phyloP scores from a whole-genome alignment of 2,888 invertebrate species.

The Acleris cristana region DNA sequence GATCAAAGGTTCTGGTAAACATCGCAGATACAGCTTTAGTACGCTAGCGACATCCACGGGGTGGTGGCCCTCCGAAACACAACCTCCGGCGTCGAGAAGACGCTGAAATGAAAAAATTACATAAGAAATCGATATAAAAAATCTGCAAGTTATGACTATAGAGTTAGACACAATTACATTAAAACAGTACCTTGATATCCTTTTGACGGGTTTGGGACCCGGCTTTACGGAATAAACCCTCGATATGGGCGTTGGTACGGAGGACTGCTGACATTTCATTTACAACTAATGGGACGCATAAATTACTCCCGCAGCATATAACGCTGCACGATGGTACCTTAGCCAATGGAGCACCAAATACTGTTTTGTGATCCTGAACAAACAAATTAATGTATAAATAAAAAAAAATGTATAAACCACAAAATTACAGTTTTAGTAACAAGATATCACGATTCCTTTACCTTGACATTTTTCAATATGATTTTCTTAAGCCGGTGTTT shows the following conservation, averaged over 20 bases:
- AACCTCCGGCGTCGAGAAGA: slow-evolving; percentile 88
- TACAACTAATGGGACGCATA: slow-evolving; percentile 89
- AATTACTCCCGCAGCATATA: slow-evolving; percentile 87
- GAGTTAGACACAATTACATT: slow-evolving; percentile 5
- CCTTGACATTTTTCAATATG: slow-evolving; percentile 82
- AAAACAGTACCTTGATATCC: slow-evolving; percentile 86
- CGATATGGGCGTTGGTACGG: slow-evolving; percentile 87
- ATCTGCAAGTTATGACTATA: neutral
- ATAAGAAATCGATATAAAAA: neutral
- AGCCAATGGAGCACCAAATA: slow-evolving; percentile 76
- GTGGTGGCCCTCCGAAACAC: slow-evolving; percentile 88
- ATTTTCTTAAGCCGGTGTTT: slow-evolving; percentile 88
- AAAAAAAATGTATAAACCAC: neutral
- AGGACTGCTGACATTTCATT: slow-evolving; percentile 88
- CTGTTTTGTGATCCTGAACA: slow-evolving; percentile 72
- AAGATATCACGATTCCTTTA: slow-evolving; percentile 52
- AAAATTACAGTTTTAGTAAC: neutral
- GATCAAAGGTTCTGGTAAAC: slow-evolving; percentile 93
- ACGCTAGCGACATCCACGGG: slow-evolving; percentile 94
- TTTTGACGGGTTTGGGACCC: slow-evolving; percentile 92
- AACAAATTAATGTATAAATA: slow-evolving; percentile 27
- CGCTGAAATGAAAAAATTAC: slow-evolving; percentile 67
- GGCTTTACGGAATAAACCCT: slow-evolving; percentile 95
- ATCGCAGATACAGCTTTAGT: slow-evolving; percentile 92
- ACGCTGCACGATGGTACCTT: slow-evolving; percentile 81